Conservation (phyloP, 2,113 vertebrate genomes). For the Corydoras maculifer region DNA sequence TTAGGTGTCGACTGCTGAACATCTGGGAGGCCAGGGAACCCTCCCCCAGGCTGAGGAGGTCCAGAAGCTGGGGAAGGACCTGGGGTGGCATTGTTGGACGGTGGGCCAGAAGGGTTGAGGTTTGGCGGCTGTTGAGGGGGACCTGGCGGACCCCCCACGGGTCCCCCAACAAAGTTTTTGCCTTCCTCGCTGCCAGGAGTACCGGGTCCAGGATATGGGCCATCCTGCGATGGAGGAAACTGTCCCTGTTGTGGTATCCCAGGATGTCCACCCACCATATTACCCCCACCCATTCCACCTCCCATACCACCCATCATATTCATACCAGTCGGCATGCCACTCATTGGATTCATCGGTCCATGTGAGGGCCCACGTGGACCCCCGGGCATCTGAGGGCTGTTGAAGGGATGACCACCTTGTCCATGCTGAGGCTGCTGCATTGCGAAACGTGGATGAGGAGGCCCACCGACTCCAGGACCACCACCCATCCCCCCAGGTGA, state of each 20-base stretch:
- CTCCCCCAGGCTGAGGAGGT: slow-evolving; percentile 67
- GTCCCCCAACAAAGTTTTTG: slow-evolving; percentile 63
- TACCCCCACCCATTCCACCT: slow-evolving; percentile 60
- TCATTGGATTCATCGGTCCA: slow-evolving; percentile 65
- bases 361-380: slow-evolving; percentile 66
- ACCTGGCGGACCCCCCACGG: slow-evolving; percentile 54
- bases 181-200: slow-evolving; percentile 68
- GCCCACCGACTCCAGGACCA: slow-evolving; percentile 58
- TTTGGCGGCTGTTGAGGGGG: slow-evolving; percentile 70
- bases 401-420: slow-evolving; percentile 70
- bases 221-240: slow-evolving; percentile 74
- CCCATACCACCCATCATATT: slow-evolving; percentile 70
- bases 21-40: slow-evolving; percentile 67
- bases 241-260: slow-evolving; percentile 82
- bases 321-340: slow-evolving; percentile 67
- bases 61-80: slow-evolving; percentile 72
- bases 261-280: slow-evolving; percentile 74
- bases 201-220: slow-evolving; percentile 68
- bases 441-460: slow-evolving; percentile 68
- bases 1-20: slow-evolving; percentile 63
- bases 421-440: slow-evolving; percentile 71
- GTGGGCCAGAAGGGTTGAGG: slow-evolving; percentile 69
- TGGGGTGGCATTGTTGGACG: slow-evolving; percentile 67
- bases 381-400: slow-evolving; percentile 69
- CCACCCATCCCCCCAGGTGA: slow-evolving; percentile 72